Conservation (phyloP, 1,140 invertebrate genomes). For the Xylocopa sonorina region DNA sequence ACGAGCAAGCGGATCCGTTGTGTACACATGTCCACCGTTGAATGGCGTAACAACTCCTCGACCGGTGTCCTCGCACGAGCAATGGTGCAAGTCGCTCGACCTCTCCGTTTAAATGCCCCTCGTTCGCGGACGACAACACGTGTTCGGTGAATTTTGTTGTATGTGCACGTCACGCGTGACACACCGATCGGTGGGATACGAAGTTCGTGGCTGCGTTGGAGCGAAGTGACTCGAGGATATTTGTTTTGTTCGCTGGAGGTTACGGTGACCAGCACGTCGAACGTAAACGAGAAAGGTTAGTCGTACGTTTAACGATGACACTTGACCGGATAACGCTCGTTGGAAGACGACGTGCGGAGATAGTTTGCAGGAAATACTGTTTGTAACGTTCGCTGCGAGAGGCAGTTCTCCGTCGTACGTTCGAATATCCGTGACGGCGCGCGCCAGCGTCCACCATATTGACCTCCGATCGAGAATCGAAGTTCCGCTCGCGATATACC, state of each 20-base stretch:
- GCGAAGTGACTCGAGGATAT: neutral
- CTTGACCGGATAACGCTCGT: neutral
- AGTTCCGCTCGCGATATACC: neutral
- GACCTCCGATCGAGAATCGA: slow-evolving; percentile 29
- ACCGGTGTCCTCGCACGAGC: too few relatives aligned
- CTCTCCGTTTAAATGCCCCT: neutral
- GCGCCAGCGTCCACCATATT: neutral
- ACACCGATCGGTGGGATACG: neutral
- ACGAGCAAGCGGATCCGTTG: neutral
- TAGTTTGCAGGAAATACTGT: neutral
- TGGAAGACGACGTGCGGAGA: neutral
- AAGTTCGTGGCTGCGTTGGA: neutral
- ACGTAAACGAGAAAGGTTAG: neutral
- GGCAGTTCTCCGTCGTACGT: neutral
- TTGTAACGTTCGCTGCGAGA: neutral
- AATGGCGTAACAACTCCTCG: neutral
- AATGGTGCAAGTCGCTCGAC: neutral
- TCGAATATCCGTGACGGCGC: neutral
- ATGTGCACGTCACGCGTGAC: neutral
- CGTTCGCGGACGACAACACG: neutral
- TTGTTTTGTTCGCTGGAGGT: too few relatives aligned
- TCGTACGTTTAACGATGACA: too few relatives aligned
- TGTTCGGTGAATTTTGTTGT: neutral
- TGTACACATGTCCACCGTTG: too few relatives aligned
- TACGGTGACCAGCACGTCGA: too few relatives aligned